These are phyloP conservation scores for Todiramphus chloris DNA, from an alignment of 2,113 vertebrate species.

Conservation along the genomic window DNA sequence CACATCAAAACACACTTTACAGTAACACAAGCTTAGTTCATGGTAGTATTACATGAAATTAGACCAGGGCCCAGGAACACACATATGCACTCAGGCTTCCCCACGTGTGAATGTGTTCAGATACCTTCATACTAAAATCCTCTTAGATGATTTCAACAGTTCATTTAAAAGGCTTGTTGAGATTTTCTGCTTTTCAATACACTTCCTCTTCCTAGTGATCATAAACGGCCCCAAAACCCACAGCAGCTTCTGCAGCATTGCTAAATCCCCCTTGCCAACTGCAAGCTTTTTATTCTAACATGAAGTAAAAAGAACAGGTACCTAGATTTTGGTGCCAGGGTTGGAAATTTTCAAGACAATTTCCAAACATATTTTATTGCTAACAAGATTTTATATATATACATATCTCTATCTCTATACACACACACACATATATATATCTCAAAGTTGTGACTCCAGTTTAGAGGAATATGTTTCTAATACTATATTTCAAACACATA, in stretches of 20 bases:
- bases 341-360: not conserved
- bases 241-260: not conserved
- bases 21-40: not conserved
- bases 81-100: not conserved
- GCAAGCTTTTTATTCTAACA: not conserved
- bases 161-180: not conserved
- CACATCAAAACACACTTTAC: not conserved
- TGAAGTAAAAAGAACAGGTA: not conserved
- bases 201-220: not conserved
- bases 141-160: not conserved
- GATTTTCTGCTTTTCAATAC: conserved; percentile 25
- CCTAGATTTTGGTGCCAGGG: not conserved
- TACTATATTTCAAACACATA: not conserved
- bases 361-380: not conserved
- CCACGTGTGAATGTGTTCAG: not conserved
- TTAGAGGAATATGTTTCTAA: not conserved
- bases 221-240: not conserved
- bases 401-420: too few species aligned
- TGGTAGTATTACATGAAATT: not conserved
- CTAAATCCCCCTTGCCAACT: not conserved
- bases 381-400: not conserved
- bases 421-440: too few species aligned
- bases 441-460: not conserved
- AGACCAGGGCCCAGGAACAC: not conserved
- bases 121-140: not conserved